Evolutionary conservation across 1,140 invertebrate species (phyloP).

Genomic region (Caligus rogercresseyi): DNA sequence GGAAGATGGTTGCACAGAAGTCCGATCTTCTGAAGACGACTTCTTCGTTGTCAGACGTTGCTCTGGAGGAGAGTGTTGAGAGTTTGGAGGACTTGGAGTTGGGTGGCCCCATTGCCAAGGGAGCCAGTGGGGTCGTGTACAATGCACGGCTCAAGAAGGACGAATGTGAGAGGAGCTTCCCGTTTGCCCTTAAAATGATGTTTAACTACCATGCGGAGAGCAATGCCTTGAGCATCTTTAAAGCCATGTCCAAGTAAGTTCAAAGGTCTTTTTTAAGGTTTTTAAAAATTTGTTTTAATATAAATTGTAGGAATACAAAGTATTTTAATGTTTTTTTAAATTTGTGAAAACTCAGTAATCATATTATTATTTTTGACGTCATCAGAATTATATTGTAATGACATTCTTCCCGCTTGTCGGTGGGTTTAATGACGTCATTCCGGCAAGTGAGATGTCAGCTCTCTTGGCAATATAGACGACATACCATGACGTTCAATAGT

Average conservation of each 20-base stretch:
- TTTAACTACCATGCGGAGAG: constrained; percentile 76
- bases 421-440: too few relatives aligned
- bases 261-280: too few relatives aligned
- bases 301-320: neutral
- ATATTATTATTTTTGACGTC: too few relatives aligned
- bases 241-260: constrained; percentile 43
- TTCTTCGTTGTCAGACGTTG: neutral
- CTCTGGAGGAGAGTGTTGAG: constrained; percentile 16
- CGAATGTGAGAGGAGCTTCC: neutral
- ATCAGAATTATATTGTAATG: too few relatives aligned
- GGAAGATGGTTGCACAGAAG: constrained; percentile 25
- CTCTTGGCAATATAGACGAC: too few relatives aligned
- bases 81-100: constrained; percentile 44
- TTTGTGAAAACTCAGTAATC: too few relatives aligned
- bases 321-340: too few relatives aligned
- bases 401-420: too few relatives aligned
- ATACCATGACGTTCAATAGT: too few relatives aligned
- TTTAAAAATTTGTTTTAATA: neutral
- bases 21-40: neutral
- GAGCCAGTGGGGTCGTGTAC: constrained; percentile 63
- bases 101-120: constrained; percentile 53
- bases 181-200: constrained; percentile 69
- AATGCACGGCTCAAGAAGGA: constrained; percentile 38
- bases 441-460: too few relatives aligned
- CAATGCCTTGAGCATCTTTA: constrained; percentile 52